Percentiles rank a stretch among this genome's conserved stretches.
Evolutionary conservation across 2,113 vertebrate species (phyloP).

Genomic region (Athene noctua): DNA sequence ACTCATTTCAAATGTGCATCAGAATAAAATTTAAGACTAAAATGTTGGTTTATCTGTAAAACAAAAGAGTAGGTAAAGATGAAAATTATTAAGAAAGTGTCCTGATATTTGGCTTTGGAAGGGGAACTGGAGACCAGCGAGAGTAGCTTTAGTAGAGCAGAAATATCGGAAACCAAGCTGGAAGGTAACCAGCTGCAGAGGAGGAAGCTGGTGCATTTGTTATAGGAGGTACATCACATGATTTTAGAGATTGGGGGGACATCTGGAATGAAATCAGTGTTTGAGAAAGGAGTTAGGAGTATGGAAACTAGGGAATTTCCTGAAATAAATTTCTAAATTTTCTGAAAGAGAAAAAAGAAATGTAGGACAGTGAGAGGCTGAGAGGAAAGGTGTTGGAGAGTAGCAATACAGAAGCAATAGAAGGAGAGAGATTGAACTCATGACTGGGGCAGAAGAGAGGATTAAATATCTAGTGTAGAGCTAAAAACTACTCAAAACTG

Average conservation of each 20-base stretch:
- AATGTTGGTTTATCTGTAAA: neutral
- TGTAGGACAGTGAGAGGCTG: neutral
- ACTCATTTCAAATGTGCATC: neutral
- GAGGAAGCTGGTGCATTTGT: neutral
- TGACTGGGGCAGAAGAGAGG: neutral
- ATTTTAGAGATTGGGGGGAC: neutral
- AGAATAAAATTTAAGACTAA: neutral
- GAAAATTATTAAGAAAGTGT: neutral
- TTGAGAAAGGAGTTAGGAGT: neutral
- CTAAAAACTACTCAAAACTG: neutral
- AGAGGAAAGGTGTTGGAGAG: neutral
- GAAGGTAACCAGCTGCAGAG: neutral
- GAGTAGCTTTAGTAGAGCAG: neutral
- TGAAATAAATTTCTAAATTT: neutral
- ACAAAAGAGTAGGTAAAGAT: neutral
- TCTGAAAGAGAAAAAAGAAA: neutral
- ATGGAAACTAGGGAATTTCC: neutral
- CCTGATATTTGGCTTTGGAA: neutral
- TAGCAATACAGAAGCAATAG: neutral
- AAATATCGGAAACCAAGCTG: neutral
- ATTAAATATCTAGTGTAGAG: neutral
- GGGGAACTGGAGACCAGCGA: neutral
- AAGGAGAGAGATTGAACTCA: rapidly evolving
- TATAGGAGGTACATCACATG: rapidly evolving
- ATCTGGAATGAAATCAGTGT: neutral